Percentiles rank a stretch among this genome's conserved stretches.
Evolutionary conservation across 2,888 invertebrate genomes (phyloP).

Genomic region (Noctua janthina): DNA sequence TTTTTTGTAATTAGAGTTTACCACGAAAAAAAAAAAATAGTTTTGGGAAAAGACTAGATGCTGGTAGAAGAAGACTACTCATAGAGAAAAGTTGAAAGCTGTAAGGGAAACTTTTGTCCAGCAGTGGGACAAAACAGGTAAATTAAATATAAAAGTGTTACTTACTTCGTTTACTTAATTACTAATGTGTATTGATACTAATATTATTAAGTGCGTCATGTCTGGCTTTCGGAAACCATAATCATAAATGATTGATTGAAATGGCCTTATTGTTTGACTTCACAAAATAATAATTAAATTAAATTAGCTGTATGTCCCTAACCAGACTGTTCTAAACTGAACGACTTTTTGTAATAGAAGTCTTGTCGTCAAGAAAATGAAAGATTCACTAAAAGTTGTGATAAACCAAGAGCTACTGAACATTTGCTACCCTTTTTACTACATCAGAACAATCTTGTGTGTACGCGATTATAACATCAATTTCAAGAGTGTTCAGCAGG

Average conservation of each 20-base stretch:
- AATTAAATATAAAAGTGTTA: no score
- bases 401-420: slow-evolving; percentile 1
- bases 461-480: slow-evolving; percentile 24
- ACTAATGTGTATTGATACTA: not conserved
- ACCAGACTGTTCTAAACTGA: not conserved
- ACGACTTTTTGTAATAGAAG: no score
- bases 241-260: not conserved
- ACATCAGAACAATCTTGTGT: slow-evolving; percentile 21
- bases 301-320: not conserved
- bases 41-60: no score
- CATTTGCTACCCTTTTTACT: slow-evolving; percentile 26
- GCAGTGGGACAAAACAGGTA: no score
- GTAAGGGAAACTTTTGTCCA: no score
- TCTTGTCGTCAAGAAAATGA: not conserved
- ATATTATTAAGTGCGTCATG: not conserved
- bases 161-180: not conserved
- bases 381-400: not conserved
- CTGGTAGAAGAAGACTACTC: no score
- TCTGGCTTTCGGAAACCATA: not conserved
- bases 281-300: not conserved
- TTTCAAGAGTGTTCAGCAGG: not conserved
- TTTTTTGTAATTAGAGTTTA: no score
- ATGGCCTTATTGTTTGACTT: not conserved
- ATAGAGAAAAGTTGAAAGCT: no score
- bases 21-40: no score